Evolutionary conservation across 2,797 vertebrate species (phyloP).

Genomic region (Chromis chromis): DNA sequence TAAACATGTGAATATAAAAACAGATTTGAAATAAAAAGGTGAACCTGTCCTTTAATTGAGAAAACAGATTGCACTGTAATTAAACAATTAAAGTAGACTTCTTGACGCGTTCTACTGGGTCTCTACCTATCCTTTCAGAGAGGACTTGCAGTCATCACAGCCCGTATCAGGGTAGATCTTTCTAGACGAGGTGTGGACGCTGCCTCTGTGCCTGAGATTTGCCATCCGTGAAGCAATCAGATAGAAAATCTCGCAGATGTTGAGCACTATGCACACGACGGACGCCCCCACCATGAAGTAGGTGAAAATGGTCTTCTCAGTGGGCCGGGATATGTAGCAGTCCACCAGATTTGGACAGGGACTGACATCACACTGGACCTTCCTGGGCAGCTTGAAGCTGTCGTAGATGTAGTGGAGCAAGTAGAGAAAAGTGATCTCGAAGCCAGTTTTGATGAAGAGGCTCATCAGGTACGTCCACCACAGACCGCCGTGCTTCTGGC

Average conservation of each 20-base stretch:
- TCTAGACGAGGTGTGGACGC: conserved; percentile 9
- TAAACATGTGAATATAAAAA: background rate
- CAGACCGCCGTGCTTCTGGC: conserved; percentile 92
- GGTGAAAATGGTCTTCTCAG: conserved; percentile 93
- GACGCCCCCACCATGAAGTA: conserved; percentile 96
- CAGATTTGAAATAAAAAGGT: background rate
- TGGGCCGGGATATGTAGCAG: conserved; percentile 92
- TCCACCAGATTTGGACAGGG: conserved; percentile 92
- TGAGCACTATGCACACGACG: conserved; percentile 89
- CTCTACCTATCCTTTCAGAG: background rate
- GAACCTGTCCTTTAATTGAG: background rate
- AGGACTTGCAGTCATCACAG: conserved; percentile 32
- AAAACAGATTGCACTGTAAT: background rate
- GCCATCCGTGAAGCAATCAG: conserved; percentile 85
- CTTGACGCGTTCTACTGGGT: background rate
- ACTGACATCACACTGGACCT: conserved; percentile 86
- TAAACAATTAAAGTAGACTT: background rate
- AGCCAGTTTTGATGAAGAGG: conserved; percentile 89
- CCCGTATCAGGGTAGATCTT: conserved; percentile 5
- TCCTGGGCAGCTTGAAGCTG: conserved; percentile 88
- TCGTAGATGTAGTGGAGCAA: conserved; percentile 90
- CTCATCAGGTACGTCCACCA: conserved; percentile 95
- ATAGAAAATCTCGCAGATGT: conserved; percentile 92
- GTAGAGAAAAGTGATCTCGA: conserved; percentile 90
- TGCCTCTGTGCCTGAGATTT: conserved; percentile 58